Percentiles rank a stretch among this genome's conserved stretches.
These are phyloP conservation scores for Colletes gigas DNA, from an alignment of 1,140 invertebrate species.

Conservation along the genomic window DNA sequence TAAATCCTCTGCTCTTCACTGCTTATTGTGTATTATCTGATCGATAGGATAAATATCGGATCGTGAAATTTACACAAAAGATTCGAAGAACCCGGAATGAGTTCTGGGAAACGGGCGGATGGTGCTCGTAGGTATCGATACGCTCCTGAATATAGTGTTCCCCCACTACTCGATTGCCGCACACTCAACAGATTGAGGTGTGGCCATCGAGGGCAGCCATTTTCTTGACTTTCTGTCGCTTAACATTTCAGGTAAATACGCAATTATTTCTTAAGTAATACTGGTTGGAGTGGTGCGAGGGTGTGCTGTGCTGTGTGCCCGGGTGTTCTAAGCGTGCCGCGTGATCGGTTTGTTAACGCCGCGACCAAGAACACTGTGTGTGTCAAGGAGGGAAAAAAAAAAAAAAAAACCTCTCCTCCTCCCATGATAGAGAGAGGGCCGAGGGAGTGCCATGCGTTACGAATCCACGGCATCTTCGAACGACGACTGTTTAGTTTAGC, in stretches of 20 bases:
- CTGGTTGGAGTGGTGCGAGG: constrained; percentile 53
- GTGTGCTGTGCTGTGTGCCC: constrained; percentile 58
- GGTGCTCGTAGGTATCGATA: background rate
- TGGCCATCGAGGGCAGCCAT: constrained; percentile 81
- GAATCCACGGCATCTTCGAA: constrained; percentile 52
- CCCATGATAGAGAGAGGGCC: constrained; percentile 45
- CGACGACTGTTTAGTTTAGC: constrained; percentile 36
- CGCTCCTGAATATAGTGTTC: constrained; percentile 44
- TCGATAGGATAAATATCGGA: too few relatives aligned
- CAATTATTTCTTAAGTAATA: constrained; percentile 64
- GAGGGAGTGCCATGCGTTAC: constrained; percentile 66
- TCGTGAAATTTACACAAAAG: background rate
- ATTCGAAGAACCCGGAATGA: background rate
- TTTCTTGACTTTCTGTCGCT: constrained; percentile 81
- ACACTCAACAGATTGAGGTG: constrained; percentile 81
- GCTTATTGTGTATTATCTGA: background rate
- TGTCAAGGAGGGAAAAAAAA: constrained; percentile 54
- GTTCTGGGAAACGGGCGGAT: background rate
- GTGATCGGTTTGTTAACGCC: constrained; percentile 40
- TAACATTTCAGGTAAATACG: constrained; percentile 81
- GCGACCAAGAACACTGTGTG: constrained; percentile 43
- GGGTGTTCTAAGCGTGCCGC: constrained; percentile 36
- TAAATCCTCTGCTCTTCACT: too few relatives aligned
- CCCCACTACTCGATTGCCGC: constrained; percentile 52
- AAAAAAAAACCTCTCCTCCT: constrained; percentile 56